Evolutionary conservation across 2,888 invertebrate species (phyloP).

Genomic region (Ochropleura leucogaster): DNA sequence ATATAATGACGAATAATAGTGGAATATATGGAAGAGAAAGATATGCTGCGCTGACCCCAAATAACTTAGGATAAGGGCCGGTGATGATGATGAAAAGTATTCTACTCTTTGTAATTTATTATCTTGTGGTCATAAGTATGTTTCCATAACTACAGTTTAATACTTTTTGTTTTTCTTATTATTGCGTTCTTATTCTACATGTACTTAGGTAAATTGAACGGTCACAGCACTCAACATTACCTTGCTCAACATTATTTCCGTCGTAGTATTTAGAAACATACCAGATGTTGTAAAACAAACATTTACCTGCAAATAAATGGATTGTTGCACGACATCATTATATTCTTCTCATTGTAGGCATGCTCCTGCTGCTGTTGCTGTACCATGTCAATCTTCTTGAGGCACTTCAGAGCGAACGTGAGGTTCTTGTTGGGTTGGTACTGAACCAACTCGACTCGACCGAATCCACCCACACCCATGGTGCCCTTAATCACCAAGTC

Average conservation of each 20-base stretch:
- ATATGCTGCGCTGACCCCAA: too few species aligned
- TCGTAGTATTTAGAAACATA: conserved; percentile 4
- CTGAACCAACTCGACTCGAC: conserved; percentile 95
- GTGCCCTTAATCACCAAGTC: conserved; percentile 96
- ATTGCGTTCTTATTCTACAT: background rate
- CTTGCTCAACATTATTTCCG: conserved; percentile 23
- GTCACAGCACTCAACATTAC: background rate
- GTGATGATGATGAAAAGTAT: too few species aligned
- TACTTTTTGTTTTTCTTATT: background rate
- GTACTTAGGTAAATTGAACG: background rate
- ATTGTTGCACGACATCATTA: conserved; percentile 94
- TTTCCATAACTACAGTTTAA: background rate
- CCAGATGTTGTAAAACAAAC: conserved; percentile 12
- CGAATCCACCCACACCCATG: conserved; percentile 98
- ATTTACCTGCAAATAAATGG: conserved; percentile 94
- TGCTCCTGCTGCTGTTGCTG: conserved; percentile 97
- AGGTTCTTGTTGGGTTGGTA: conserved; percentile 89
- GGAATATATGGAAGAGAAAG: too few species aligned
- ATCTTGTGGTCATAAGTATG: background rate
- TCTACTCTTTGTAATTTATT: background rate
- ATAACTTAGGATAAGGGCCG: too few species aligned
- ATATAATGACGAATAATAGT: too few species aligned
- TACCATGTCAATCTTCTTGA: conserved; percentile 97
- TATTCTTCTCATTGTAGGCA: conserved; percentile 96
- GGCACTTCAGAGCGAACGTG: conserved; percentile 96